Conservation (phyloP, 1,140 invertebrate genomes). For the Psilanteris sp. region DNA sequence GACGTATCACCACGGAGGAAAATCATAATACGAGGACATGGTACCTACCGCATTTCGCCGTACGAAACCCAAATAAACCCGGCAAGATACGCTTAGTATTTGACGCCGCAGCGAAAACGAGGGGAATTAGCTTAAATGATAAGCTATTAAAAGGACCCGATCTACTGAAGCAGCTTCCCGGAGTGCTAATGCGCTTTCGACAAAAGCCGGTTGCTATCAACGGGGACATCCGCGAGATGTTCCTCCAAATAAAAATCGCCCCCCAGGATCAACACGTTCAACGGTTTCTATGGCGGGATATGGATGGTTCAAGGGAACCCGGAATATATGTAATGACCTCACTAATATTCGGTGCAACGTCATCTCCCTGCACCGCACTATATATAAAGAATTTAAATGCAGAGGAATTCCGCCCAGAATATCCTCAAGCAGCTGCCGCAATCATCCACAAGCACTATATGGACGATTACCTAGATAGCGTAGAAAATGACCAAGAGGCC, state of each 20-base stretch:
- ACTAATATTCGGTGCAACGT: slow-evolving; percentile 69
- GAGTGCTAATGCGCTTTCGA: slow-evolving; percentile 6
- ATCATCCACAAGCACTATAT: slow-evolving; percentile 22
- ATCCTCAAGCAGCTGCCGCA: slow-evolving; percentile 6
- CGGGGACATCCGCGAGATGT: slow-evolving; percentile 72
- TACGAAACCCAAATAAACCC: background rate
- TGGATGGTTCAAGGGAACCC: slow-evolving; percentile 15
- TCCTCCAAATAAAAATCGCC: slow-evolving; percentile 65
- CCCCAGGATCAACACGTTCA: slow-evolving; percentile 62
- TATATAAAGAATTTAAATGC: slow-evolving; percentile 71
- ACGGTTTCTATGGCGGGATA: slow-evolving; percentile 67
- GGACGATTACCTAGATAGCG: slow-evolving; percentile 37
- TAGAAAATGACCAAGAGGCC: slow-evolving; percentile 9
- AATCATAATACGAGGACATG: too few relatives aligned
- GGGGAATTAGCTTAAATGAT: slow-evolving; percentile 59
- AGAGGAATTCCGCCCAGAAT: background rate
- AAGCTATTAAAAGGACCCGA: background rate
- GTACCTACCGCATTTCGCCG: background rate
- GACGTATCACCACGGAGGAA: too few relatives aligned
- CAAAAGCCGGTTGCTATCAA: slow-evolving; percentile 65
- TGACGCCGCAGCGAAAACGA: slow-evolving; percentile 2
- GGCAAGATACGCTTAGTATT: background rate
- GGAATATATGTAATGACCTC: slow-evolving; percentile 66
- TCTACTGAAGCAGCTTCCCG: background rate
- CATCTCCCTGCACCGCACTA: slow-evolving; percentile 65